A percentile compares a stretch with the other conserved stretches of the same genome.
Evolutionary conservation across 2,797 vertebrate species (phyloP).

Genomic region (Acanthurus lineatus): DNA sequence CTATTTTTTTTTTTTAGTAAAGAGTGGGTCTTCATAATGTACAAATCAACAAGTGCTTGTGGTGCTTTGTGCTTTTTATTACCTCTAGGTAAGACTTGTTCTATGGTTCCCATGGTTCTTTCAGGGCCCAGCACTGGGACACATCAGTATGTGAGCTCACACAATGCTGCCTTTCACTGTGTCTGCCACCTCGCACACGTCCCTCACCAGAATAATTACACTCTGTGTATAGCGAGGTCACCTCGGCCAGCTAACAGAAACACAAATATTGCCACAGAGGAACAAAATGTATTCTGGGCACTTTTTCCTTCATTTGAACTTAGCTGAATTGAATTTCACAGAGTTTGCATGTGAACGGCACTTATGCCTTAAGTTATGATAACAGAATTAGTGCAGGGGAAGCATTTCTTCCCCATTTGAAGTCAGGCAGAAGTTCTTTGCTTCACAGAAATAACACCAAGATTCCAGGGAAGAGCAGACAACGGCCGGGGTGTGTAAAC

Average conservation of each 20-base stretch:
- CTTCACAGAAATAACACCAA: conserved; percentile 76
- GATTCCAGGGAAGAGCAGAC: conserved; percentile 71
- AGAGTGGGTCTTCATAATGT: conserved; percentile 25
- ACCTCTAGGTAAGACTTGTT: conserved; percentile 58
- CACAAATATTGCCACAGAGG: conserved; percentile 87
- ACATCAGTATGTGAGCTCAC: conserved; percentile 80
- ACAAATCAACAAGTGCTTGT: conserved; percentile 21
- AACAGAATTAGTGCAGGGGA: conserved; percentile 84
- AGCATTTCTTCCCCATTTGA: conserved; percentile 80
- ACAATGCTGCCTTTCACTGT: conserved; percentile 87
- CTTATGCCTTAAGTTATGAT: conserved; percentile 84
- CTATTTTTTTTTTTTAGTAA: neutral
- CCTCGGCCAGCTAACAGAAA: conserved; percentile 85
- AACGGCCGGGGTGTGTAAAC: conserved; percentile 60
- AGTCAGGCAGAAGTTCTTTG: conserved; percentile 74
- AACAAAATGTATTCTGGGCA: conserved; percentile 86
- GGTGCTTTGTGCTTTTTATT: conserved; percentile 62
- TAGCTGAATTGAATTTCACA: conserved; percentile 84
- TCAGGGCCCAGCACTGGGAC: conserved; percentile 69
- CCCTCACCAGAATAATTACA: conserved; percentile 83
- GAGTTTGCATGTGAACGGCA: conserved; percentile 80
- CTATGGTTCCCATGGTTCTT: conserved; percentile 65
- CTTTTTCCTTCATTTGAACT: conserved; percentile 81
- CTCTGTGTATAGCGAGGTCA: conserved; percentile 84
- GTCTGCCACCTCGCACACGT: conserved; percentile 80